phyloP scores from a whole-genome alignment of 2,113 vertebrate species.

The Aix galericulata region DNA sequence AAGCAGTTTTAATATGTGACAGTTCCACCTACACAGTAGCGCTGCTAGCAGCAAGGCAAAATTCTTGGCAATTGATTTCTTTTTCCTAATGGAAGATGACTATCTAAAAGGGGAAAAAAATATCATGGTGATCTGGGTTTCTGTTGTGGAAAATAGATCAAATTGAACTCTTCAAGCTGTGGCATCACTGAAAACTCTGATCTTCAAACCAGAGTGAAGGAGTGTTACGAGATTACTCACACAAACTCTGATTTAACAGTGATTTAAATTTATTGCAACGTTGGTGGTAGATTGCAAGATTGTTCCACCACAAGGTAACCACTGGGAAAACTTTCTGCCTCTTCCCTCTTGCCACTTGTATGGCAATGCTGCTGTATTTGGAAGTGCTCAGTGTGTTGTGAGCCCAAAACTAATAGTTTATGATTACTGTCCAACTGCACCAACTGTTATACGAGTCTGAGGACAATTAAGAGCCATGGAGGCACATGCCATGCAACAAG shows the following conservation, averaged over 20 bases:
- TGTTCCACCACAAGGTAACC: not conserved
- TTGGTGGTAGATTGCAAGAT: too few species aligned
- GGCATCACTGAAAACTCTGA: not conserved
- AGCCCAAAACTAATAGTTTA: not conserved
- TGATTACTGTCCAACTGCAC: not conserved
- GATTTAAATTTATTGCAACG: too few species aligned
- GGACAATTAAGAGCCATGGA: not conserved
- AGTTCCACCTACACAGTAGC: conserved; percentile 29
- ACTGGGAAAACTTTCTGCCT: not conserved
- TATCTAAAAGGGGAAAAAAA: not conserved
- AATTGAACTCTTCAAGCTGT: not conserved
- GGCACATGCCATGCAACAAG: not conserved
- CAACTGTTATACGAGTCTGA: not conserved
- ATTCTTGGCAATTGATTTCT: not conserved
- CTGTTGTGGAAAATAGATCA: not conserved
- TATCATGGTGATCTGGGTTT: not conserved
- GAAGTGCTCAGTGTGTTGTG: not conserved
- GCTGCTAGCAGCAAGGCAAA: conserved; percentile 11
- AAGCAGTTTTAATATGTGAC: conserved; percentile 33
- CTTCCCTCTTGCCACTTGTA: not conserved
- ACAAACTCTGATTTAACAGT: too few species aligned
- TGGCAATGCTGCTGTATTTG: not conserved
- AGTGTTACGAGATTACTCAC: too few species aligned
- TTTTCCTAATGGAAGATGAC: not conserved
- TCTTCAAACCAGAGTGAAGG: not conserved